These are phyloP conservation scores for Sipha flava DNA, from an alignment of 1,140 invertebrate species.

Conservation along the genomic window DNA sequence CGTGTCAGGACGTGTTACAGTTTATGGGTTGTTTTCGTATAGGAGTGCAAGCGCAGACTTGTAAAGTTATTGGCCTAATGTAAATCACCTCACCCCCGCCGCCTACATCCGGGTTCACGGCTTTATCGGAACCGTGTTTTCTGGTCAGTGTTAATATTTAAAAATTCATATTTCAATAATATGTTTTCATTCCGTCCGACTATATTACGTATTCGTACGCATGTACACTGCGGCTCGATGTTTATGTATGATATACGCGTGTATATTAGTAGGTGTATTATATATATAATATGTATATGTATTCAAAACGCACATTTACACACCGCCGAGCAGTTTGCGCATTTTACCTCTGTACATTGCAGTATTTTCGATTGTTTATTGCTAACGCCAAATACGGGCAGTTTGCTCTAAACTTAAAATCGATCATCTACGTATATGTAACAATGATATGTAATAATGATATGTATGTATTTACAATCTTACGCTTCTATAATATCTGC, in stretches of 20 bases:
- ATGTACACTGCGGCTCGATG: too few species aligned
- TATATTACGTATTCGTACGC: too few species aligned
- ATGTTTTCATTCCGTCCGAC: background rate
- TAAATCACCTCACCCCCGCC: background rate
- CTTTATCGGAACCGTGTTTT: background rate
- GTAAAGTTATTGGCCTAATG: conserved; percentile 25
- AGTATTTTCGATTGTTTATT: too few species aligned
- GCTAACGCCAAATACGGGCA: too few species aligned
- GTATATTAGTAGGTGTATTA: background rate
- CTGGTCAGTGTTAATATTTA: background rate
- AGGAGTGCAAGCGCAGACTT: conserved; percentile 2
- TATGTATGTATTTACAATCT: too few species aligned
- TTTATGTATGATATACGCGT: too few species aligned
- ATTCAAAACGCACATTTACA: background rate
- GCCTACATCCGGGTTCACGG: conserved; percentile 8
- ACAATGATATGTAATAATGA: too few species aligned
- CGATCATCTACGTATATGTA: too few species aligned
- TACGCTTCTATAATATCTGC: too few species aligned
- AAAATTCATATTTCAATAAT: background rate
- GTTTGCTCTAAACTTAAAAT: too few species aligned
- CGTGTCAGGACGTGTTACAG: conserved; percentile 27
- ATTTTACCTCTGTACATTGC: too few species aligned
- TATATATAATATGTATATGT: background rate
- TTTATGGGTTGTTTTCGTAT: conserved; percentile 28
- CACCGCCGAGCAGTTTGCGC: too few species aligned